Percentiles rank a stretch among this genome's conserved stretches.
Conservation (phyloP, 2,113 vertebrate genomes). For the Pithys albifrons region DNA sequence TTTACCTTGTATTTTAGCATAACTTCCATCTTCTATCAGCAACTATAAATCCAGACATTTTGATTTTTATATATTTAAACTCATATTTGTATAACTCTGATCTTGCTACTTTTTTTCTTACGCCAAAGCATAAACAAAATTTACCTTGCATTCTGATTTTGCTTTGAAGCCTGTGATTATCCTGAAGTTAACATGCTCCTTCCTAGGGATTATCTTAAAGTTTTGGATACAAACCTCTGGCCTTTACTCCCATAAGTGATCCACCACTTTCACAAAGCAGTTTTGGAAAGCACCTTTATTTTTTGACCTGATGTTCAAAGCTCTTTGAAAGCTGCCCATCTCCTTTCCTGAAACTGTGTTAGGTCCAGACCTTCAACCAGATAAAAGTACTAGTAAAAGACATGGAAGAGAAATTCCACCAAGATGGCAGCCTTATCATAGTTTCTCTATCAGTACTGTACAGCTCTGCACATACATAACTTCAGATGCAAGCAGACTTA, state of each 20-base stretch:
- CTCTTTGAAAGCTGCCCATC: background rate
- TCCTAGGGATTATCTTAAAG: background rate
- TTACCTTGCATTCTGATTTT: background rate
- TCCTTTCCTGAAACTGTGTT: background rate
- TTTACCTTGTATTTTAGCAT: background rate
- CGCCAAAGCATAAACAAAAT: background rate
- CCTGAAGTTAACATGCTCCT: background rate
- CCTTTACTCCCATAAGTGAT: background rate
- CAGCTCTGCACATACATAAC: background rate
- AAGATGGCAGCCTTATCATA: fast-evolving
- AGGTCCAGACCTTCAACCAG: background rate
- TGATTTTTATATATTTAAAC: background rate
- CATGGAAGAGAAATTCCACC: background rate
- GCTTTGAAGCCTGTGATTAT: background rate
- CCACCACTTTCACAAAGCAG: background rate
- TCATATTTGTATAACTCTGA: background rate
- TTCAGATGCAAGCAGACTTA: background rate
- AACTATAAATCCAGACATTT: background rate
- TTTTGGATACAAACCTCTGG: background rate
- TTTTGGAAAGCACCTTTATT: background rate
- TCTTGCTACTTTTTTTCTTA: background rate
- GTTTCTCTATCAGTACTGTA: background rate
- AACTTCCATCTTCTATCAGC: background rate
- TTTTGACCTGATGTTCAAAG: background rate
- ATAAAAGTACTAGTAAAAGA: background rate